Evolutionary conservation across 2,113 vertebrate genomes (phyloP), one percentile per base, ranked within the genome.

Genomic region (Stegostoma tigrinum): DNA sequence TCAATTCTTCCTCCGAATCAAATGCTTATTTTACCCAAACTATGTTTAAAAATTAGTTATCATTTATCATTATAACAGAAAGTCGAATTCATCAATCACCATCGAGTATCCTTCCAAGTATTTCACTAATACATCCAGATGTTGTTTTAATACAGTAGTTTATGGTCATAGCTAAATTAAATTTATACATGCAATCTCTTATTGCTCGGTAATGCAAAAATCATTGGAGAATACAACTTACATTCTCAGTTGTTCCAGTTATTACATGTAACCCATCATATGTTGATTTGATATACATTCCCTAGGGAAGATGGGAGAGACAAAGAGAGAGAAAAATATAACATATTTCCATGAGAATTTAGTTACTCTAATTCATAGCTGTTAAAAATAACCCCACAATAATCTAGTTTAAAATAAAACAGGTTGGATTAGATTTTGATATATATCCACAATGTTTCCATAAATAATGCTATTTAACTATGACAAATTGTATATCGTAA

Each of bases 231-330:
- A 93, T n/a, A 66, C 64, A 97, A 98, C 98, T 99, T 97, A 99
- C 99, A 98, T 98, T 99, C 97, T 99, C 99, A 96, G 98, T 99
- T 78, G 99, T 99, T 97, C 99, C 99, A 97, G 99, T 99, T 97
- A 99, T 99, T 96, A 99, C 99, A 97, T 99, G 99, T 96, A 99
- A 98, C 96, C 99, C 99, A 96, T 99, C 99, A 96, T 99, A 99
- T 96, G 99, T 99, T 95, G 99, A 99, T 97, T 99, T 99, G 97
- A 99, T 99, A 98, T 99, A 99, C 99, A 99, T 99, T 96, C 99
- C 99, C 99, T 99, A 97, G 96, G 96, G 97, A 97, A 38, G 12
- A 27, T 21, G 42, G 72, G 68, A 24, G 24, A 34, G 7, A 55
- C 7, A 89, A 30, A 90, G 27, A 94, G 24, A 94, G 30, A 95